Evolutionary conservation across 2,888 invertebrate species (phyloP).

Genomic region (Sarcophaga variegata): DNA sequence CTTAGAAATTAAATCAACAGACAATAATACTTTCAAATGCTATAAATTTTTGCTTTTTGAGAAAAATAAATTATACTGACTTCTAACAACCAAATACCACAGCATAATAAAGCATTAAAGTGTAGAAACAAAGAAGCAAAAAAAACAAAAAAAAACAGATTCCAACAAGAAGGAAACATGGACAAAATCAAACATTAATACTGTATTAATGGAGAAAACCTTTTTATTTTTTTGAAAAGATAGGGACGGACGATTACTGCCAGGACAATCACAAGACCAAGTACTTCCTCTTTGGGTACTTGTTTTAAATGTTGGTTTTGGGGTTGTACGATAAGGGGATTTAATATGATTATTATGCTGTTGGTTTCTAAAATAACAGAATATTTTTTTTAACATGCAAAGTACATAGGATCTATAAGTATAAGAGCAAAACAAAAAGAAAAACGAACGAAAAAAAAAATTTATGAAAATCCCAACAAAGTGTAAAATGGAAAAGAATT

Average conservation of each 20-base stretch:
- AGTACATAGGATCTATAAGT: too few relatives aligned
- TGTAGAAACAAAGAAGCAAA: neutral
- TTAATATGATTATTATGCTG: neutral
- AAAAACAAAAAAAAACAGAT: neutral
- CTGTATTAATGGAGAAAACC: constrained; percentile 19
- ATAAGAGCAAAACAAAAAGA: too few relatives aligned
- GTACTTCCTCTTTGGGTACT: neutral
- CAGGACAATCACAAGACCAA: too few relatives aligned
- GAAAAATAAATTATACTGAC: constrained; percentile 20
- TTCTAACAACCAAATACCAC: constrained; percentile 17
- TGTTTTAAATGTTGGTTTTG: neutral
- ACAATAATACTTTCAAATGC: constrained; percentile 16
- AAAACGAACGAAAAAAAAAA: too few relatives aligned
- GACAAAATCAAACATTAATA: constrained; percentile 21
- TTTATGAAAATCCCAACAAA: too few relatives aligned
- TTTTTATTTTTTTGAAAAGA: neutral
- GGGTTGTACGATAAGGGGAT: neutral
- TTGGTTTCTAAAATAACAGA: neutral
- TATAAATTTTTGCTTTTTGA: neutral
- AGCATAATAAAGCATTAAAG: constrained; percentile 15
- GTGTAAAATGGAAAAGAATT: too few relatives aligned
- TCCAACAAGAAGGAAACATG: neutral
- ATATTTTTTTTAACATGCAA: too few relatives aligned
- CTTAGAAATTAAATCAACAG: constrained; percentile 18
- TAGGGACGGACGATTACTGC: too few relatives aligned